A percentile compares a stretch with the other conserved stretches of the same genome.
Conservation (phyloP, 2,888 invertebrate genomes). For the Perithous albicinctus region DNA sequence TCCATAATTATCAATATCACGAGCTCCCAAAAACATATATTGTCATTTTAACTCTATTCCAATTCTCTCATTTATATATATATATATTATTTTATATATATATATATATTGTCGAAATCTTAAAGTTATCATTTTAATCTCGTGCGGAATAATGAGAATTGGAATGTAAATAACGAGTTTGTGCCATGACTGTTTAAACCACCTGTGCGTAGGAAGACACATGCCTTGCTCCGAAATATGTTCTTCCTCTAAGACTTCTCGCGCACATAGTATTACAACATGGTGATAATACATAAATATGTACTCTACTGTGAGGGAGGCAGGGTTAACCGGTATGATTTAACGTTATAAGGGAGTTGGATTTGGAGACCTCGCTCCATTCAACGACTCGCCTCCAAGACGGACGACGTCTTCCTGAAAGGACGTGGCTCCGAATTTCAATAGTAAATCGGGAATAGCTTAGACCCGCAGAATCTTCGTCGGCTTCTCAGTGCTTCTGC, state of each 20-base stretch:
- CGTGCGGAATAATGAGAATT: too few relatives aligned
- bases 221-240: background rate
- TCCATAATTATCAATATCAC: too few relatives aligned
- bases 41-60: too few relatives aligned
- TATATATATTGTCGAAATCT: too few relatives aligned
- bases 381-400: conserved; percentile 71
- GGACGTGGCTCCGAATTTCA: conserved; percentile 77
- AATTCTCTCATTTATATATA: too few relatives aligned
- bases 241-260: conserved; percentile 11
- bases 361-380: conserved; percentile 65
- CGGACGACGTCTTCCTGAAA: conserved; percentile 78
- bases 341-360: conserved; percentile 69
- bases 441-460: conserved; percentile 75
- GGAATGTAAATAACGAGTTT: background rate
- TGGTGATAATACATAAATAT: conserved; percentile 58
- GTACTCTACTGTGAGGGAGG: conserved; percentile 30
- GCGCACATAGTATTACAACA: conserved; percentile 27
- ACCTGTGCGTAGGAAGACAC: background rate
- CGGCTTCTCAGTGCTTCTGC: conserved; percentile 27
- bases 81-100: too few relatives aligned
- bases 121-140: too few relatives aligned
- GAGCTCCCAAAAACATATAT: too few relatives aligned
- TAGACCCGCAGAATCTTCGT: conserved; percentile 66
- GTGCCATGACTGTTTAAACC: too few relatives aligned
- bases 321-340: conserved; percentile 74